Conservation (phyloP, 1,140 invertebrate species). For the Cyrtorhinus lividipennis region DNA sequence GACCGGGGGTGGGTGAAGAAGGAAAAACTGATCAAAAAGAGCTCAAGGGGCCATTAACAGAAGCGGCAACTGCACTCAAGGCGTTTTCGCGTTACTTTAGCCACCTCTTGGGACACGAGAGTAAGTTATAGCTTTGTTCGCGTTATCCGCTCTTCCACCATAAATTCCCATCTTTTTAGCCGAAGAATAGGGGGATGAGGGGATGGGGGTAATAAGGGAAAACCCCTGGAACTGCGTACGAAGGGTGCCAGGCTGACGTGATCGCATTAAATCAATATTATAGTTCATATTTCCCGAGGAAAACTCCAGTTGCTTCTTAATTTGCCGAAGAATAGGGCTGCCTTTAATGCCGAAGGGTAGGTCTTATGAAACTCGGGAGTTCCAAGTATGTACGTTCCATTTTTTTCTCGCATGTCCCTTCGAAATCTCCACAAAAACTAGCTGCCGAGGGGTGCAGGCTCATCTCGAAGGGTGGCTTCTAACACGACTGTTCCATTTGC, state of each 20-base stretch:
- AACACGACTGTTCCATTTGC: slow-evolving; percentile 15
- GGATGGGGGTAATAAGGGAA: too few relatives aligned
- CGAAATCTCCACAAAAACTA: not conserved
- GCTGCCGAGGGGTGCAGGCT: too few relatives aligned
- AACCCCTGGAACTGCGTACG: not conserved
- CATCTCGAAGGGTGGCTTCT: not conserved
- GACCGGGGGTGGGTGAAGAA: not conserved
- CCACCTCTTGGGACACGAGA: not conserved
- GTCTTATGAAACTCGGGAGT: not conserved
- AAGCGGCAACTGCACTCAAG: slow-evolving; percentile 4
- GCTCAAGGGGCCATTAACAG: slow-evolving; percentile 7
- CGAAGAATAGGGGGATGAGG: too few relatives aligned
- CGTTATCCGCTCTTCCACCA: not conserved
- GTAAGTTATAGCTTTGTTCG: slow-evolving; percentile 4
- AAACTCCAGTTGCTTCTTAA: too few relatives aligned
- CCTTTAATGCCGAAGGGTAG: too few relatives aligned
- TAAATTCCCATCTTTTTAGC: slow-evolving; percentile 10
- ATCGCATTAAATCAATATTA: slow-evolving; percentile 15
- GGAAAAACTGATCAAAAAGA: slow-evolving; percentile 10
- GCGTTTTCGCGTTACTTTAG: slow-evolving; percentile 4
- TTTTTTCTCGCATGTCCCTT: slow-evolving; percentile 1
- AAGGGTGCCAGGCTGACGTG: not conserved
- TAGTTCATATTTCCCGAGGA: slow-evolving; percentile 10
- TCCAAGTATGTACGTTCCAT: not conserved
- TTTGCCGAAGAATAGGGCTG: too few relatives aligned